phyloP scores from a whole-genome alignment of 2,113 vertebrate species.

The Bungarus multicinctus region DNA sequence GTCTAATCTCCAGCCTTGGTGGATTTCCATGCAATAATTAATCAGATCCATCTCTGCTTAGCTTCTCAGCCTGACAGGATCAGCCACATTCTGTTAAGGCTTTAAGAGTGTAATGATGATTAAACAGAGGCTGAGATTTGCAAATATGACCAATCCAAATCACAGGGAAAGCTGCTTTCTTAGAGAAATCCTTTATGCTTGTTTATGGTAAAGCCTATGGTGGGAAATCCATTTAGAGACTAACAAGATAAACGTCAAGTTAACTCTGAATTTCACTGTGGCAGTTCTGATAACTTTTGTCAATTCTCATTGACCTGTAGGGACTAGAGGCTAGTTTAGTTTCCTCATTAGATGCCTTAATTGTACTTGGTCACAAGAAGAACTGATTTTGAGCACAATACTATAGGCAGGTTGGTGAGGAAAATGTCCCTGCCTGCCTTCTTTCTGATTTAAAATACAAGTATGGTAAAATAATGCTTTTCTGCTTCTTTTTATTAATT shows the following conservation, averaged over 20 bases:
- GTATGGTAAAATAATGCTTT: not conserved
- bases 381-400: constrained; percentile 2
- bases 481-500: constrained; percentile 20
- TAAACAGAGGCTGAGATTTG: not conserved
- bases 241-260: constrained; percentile 60
- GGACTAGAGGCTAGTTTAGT: constrained; percentile 40
- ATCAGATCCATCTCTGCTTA: not conserved
- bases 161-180: constrained; percentile 22
- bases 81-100: not conserved
- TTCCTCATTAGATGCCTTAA: constrained; percentile 51
- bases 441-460: constrained; percentile 43
- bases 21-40: not conserved
- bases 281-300: constrained; percentile 55
- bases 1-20: not conserved
- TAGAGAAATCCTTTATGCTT: constrained; percentile 55
- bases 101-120: not conserved
- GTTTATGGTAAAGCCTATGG: constrained; percentile 48
- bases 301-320: constrained; percentile 49
- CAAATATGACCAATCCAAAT: not conserved
- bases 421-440: constrained; percentile 18
- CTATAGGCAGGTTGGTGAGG: not conserved
- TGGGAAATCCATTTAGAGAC: constrained; percentile 25
- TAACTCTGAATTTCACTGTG: constrained; percentile 57
- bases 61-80: not conserved
- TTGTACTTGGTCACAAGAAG: constrained; percentile 35